These are phyloP conservation scores for Hyperopisus bebe DNA, from an alignment of 2,113 vertebrate genomes.

Conservation along the genomic window DNA sequence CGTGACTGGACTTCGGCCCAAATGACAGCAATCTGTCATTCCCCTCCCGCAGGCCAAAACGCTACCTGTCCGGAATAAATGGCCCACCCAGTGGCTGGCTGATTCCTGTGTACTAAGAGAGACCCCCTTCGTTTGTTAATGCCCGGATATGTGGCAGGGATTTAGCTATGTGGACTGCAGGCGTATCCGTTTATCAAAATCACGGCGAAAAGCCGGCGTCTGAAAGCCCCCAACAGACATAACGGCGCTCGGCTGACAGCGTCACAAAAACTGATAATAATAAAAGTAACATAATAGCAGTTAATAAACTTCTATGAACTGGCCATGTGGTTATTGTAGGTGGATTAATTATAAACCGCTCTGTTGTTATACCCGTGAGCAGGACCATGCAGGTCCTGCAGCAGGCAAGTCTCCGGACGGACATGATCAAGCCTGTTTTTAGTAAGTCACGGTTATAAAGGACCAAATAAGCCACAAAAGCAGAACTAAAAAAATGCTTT, in stretches of 20 bases:
- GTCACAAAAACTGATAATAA: background rate
- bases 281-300: background rate
- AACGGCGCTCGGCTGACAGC: background rate
- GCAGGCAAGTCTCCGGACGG: background rate
- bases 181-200: slow-evolving; percentile 7
- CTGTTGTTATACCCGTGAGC: background rate
- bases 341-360: background rate
- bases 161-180: slow-evolving; percentile 9
- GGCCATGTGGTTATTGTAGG: background rate
- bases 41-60: background rate
- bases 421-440: background rate
- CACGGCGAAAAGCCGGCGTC: background rate
- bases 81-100: background rate
- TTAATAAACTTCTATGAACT: background rate
- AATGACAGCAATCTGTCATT: slow-evolving; percentile 20
- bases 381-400: background rate
- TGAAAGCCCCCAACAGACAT: background rate
- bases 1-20: slow-evolving; percentile 18
- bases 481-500: background rate
- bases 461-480: background rate
- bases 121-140: slow-evolving; percentile 13
- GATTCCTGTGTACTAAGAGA: slow-evolving; percentile 22
- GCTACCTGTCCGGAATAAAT: slow-evolving; percentile 29
- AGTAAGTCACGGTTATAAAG: background rate
- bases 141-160: background rate